A percentile compares a stretch with the other conserved stretches of the same genome.
Evolutionary conservation across 2,888 invertebrate species (phyloP).

Genomic region (Megamerina dolium): DNA sequence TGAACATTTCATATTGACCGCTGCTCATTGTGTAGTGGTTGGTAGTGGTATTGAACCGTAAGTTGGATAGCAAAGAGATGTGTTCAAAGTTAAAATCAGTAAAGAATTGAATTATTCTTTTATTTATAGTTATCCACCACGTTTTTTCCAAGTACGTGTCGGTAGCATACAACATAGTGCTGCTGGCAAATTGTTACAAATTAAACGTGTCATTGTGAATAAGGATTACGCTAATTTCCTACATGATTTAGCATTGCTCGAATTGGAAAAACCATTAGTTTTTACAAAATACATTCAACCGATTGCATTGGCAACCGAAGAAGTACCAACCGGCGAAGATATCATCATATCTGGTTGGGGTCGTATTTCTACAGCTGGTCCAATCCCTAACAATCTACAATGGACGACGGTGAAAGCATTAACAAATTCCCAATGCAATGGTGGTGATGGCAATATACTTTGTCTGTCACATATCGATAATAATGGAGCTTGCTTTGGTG

Average conservation of each 20-base stretch:
- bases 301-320: constrained; percentile 26
- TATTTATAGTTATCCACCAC: constrained; percentile 28
- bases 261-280: constrained; percentile 27
- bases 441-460: constrained; percentile 27
- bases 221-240: constrained; percentile 22
- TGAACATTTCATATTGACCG: constrained; percentile 28
- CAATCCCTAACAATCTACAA: constrained; percentile 26
- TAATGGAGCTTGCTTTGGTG: constrained; percentile 38
- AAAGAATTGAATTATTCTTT: too few relatives aligned
- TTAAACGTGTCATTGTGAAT: constrained; percentile 32
- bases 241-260: constrained; percentile 36
- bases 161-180: constrained; percentile 39
- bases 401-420: constrained; percentile 28
- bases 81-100: not conserved
- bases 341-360: constrained; percentile 41
- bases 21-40: constrained; percentile 38
- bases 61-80: not conserved
- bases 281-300: constrained; percentile 27
- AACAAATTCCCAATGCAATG: constrained; percentile 25
- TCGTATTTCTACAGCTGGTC: constrained; percentile 19
- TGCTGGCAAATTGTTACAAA: constrained; percentile 32
- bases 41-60: constrained; percentile 27
- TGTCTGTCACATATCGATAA: constrained; percentile 29
- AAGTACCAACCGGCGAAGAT: constrained; percentile 24
- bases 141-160: constrained; percentile 32